A percentile compares a stretch with the other conserved stretches of the same genome.
phyloP scores from a whole-genome alignment of 2,113 vertebrate genomes.

The Nothobranchius kuhntae region DNA sequence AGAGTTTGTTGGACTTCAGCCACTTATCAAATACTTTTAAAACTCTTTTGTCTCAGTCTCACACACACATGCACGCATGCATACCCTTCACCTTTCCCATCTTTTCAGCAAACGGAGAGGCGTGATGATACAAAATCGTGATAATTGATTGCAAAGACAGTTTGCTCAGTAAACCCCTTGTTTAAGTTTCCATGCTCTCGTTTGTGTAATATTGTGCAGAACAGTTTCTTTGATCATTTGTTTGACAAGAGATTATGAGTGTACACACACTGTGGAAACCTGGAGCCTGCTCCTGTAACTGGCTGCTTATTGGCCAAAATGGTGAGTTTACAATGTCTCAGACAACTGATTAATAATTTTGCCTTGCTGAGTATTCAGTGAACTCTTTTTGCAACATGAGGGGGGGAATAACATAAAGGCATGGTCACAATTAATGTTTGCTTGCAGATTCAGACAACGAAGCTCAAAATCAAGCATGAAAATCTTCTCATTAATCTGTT shows the following conservation, averaged over 20 bases:
- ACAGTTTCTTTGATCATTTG: conserved; percentile 23
- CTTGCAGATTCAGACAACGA: background rate
- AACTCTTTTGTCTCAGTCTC: conserved; percentile 11
- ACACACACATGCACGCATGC: background rate
- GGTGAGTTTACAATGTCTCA: conserved; percentile 28
- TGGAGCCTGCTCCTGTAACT: conserved; percentile 6
- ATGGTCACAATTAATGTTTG: conserved; percentile 23
- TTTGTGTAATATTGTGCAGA: conserved; percentile 14
- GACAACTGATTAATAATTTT: conserved; percentile 47
- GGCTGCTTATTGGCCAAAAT: conserved; percentile 16
- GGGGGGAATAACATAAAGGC: conserved; percentile 11
- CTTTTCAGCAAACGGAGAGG: background rate
- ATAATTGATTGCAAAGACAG: background rate
- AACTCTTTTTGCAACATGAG: conserved; percentile 11
- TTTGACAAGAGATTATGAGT: conserved; percentile 30
- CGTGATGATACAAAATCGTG: conserved; percentile 1
- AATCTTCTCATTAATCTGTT: conserved; percentile 46
- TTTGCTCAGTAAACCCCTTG: background rate
- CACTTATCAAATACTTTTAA: conserved; percentile 43
- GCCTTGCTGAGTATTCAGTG: conserved; percentile 25
- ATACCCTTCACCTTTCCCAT: conserved; percentile 1
- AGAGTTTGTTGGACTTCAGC: conserved; percentile 49
- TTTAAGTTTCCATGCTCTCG: background rate
- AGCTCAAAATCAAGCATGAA: conserved; percentile 23
- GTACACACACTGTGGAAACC: conserved; percentile 23